Evolutionary conservation across 2,888 invertebrate genomes (phyloP).

Genomic region (Heterodera filipjevi): DNA sequence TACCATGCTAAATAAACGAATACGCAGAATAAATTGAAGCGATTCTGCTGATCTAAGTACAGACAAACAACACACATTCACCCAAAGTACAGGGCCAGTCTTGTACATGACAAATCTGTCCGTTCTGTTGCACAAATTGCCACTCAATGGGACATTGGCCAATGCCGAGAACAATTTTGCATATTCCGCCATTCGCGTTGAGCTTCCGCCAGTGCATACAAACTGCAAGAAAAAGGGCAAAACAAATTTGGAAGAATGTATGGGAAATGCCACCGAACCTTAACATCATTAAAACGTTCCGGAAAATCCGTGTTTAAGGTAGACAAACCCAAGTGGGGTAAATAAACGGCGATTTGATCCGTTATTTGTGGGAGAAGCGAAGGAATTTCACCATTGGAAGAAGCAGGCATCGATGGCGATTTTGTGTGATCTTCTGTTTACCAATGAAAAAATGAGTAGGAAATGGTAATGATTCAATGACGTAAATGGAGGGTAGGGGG

Average conservation of each 20-base stretch:
- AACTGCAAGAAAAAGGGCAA: slow-evolving; percentile 61
- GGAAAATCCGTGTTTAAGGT: slow-evolving; percentile 48
- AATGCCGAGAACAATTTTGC: slow-evolving; percentile 66
- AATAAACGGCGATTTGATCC: slow-evolving; percentile 44
- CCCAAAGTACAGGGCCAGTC: slow-evolving; percentile 68
- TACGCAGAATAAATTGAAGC: slow-evolving; percentile 46
- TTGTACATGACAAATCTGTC: slow-evolving; percentile 68
- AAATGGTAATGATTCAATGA: too few relatives aligned
- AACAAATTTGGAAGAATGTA: too few relatives aligned
- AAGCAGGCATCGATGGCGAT: background rate
- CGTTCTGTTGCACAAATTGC: slow-evolving; percentile 65
- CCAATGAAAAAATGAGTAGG: too few relatives aligned
- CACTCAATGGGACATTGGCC: slow-evolving; percentile 45
- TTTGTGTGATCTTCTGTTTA: too few relatives aligned
- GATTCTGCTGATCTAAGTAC: background rate
- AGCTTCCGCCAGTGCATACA: slow-evolving; percentile 68
- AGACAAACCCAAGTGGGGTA: slow-evolving; percentile 62
- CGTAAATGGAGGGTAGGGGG: too few relatives aligned
- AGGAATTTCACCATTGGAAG: background rate
- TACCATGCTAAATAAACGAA: slow-evolving; percentile 80
- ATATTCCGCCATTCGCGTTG: slow-evolving; percentile 66
- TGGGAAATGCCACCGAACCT: background rate
- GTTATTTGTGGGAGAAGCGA: background rate
- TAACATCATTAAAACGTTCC: slow-evolving; percentile 38
- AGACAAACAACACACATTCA: slow-evolving; percentile 65